Evolutionary conservation across 2,888 invertebrate genomes (phyloP).

Genomic region (Pseudolycoriella hygida): DNA sequence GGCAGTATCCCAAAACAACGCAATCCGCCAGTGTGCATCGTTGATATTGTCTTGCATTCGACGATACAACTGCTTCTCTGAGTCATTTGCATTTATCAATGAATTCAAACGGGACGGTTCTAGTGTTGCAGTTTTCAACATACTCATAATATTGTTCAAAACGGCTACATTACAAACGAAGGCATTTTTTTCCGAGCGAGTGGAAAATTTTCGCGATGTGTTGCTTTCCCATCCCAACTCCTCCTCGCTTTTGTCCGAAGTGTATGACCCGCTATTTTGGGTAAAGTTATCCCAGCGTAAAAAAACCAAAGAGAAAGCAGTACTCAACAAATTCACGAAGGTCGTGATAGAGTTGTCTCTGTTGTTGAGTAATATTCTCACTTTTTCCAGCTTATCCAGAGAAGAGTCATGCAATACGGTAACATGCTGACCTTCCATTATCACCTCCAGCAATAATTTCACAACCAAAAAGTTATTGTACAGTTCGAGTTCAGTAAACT

Average conservation of each 20-base stretch:
- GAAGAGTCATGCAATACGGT: neutral
- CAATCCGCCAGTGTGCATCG: constrained; percentile 24
- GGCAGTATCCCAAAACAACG: constrained; percentile 16
- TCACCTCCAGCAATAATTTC: neutral
- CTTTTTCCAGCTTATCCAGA: neutral
- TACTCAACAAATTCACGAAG: constrained; percentile 6
- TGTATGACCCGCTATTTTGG: too few relatives aligned
- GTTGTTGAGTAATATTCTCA: neutral
- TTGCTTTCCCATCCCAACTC: neutral
- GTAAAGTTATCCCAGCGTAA: constrained; percentile 24
- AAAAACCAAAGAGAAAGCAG: constrained; percentile 22
- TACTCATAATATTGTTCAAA: constrained; percentile 18
- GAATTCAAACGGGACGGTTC: neutral
- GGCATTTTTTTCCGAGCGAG: constrained; percentile 12
- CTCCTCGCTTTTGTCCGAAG: neutral
- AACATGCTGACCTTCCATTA: neutral
- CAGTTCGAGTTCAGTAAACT: constrained; percentile 1
- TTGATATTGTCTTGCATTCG: constrained; percentile 20
- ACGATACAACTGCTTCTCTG: constrained; percentile 19
- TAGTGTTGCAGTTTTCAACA: constrained; percentile 14
- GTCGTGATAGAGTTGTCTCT: too few relatives aligned
- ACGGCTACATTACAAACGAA: constrained; percentile 20
- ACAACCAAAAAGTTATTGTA: constrained; percentile 4
- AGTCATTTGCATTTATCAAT: constrained; percentile 8
- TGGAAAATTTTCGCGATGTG: neutral